Evolutionary conservation across 2,888 invertebrate species (phyloP), one percentile per base, ranked within the genome.

Genomic region (Reticulitermes lucifugus): DNA sequence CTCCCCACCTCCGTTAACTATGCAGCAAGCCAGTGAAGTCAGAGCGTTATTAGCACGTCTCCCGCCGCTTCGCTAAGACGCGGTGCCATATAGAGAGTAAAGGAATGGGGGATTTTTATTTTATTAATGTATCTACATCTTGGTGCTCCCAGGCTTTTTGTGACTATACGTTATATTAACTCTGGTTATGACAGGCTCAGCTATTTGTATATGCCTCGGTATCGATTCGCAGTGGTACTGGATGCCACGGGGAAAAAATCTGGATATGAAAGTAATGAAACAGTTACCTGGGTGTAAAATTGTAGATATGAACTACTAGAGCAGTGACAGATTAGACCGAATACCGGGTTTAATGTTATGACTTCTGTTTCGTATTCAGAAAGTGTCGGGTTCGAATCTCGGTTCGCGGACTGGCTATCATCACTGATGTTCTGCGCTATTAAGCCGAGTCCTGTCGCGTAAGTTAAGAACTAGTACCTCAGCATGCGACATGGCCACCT

Each of bases 71-170:
- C 77, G 14, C 43, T 46, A 43, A 46, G 77, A 77, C 46, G 41
- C n/a, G 73, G 41, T 73, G 41, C 41, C 73, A 6, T 46, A 51
- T 18, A 77, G 46, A 77, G 73, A 41, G 35, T 18, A 80, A 35
- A 55, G 80, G 60, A 81, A 70, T 22, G 81, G 70, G 65, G 81
- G 65, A 70, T 81, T 70, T 81, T 81, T 81, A 81, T 81, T 81
- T 81, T 81, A 81, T 81, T 81, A 81, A 81, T 81, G 81, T 43
- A 81, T 81, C 70, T 70, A 70, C 81, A 81, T 81, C 65, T 81
- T 43, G n/a, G 25, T 70, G 81, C 43, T 81, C 65, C n/a, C 43
- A 65, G 81, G 81, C 70, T 81, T 81, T 29, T 79, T 59, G 79
- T 59, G 59, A 59, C 79, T 79, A 65, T 60, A 46, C 81, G 65